Base-by-base conservation (phyloP, 2,797 vertebrate genomes). In the Pempheris klunzingeri region DNA sequence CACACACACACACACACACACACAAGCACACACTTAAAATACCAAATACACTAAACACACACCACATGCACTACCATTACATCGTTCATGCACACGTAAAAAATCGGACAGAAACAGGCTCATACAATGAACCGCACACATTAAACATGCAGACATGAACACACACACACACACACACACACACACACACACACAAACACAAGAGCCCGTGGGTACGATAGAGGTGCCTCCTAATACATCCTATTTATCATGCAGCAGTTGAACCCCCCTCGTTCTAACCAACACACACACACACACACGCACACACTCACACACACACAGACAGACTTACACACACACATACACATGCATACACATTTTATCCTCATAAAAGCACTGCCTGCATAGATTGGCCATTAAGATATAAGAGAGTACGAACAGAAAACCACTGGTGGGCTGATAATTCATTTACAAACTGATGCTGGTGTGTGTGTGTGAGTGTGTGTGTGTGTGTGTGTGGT, bases 361-460 rank as follows among this genome's bases (percentile, higher is more conserved):
- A 77, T 62, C 77, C 82, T 87, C 82, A 88, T 90, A 90, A 92
- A 92, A 91, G 85, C 87, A 78, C 49, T 80, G 81, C 86, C 86
- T 69, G 84, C 78, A 88, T 89, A 90, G 91, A 91, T 90, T 14
- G n/a, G 46, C 90, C 92, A 92, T 92, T 91, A 92, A 91, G 91
- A 92, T 92, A 90, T 81, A 88, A 88, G 84, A 92, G 74, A 70
- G 67, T 87, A 88, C 57, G 64, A 85, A 88, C 32, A 54, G 78
- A 89, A 91, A 92, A 80, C 91, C 83, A 86, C 87, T 88, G 90
- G 88, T 89, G 86, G 88, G 83, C 84, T 87, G 85, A 82, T 93
- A 91, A 93, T 92, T 92, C 88, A 92, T 90, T 92, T 93, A 93
- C 81, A 88, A 85, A 77, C 80, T 88, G 83, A 87, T 71, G 68